Conservation (phyloP, 2,113 vertebrate species). For the Nansenia antarctica region DNA sequence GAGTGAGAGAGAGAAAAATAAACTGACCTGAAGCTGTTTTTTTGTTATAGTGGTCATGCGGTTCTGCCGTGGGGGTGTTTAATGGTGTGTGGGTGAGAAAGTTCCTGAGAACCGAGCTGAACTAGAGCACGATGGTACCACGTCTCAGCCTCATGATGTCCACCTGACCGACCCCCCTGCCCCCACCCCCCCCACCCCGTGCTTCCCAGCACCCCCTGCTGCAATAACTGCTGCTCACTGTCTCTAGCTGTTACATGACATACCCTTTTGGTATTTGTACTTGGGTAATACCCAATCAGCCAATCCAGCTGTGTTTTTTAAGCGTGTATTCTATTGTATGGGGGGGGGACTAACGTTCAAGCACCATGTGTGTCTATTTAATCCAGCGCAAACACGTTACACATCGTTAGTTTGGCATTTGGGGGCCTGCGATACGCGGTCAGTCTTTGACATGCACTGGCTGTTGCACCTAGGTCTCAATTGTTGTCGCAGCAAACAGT, state of each 20-base stretch:
- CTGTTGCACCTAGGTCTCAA: too few species aligned
- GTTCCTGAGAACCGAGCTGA: slow-evolving; percentile 52
- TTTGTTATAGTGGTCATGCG: slow-evolving; percentile 51
- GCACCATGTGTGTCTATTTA: too few species aligned
- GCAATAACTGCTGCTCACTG: slow-evolving; percentile 27
- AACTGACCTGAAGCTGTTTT: neutral
- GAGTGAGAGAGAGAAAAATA: neutral
- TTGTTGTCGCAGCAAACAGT: slow-evolving; percentile 38
- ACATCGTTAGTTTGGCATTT: too few species aligned
- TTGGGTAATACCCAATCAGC: too few species aligned
- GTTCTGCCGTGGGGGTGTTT: slow-evolving; percentile 28
- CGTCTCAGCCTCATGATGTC: slow-evolving; percentile 71
- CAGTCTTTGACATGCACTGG: too few species aligned
- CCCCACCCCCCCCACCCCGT: slow-evolving; percentile 10
- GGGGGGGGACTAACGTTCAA: too few species aligned
- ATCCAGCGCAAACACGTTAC: too few species aligned
- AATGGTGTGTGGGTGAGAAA: slow-evolving; percentile 51
- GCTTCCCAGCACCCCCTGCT: slow-evolving; percentile 30
- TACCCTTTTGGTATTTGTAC: slow-evolving; percentile 37
- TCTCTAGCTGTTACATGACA: slow-evolving; percentile 51
- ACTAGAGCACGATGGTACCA: slow-evolving; percentile 44
- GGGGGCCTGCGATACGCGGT: too few species aligned
- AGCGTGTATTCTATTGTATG: too few species aligned
- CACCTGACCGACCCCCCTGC: slow-evolving; percentile 66
- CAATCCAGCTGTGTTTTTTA: too few species aligned